Evolutionary conservation across 2,888 invertebrate genomes (phyloP), one percentile per base, ranked within the genome.

Genomic region (Hedychridium roseum): DNA sequence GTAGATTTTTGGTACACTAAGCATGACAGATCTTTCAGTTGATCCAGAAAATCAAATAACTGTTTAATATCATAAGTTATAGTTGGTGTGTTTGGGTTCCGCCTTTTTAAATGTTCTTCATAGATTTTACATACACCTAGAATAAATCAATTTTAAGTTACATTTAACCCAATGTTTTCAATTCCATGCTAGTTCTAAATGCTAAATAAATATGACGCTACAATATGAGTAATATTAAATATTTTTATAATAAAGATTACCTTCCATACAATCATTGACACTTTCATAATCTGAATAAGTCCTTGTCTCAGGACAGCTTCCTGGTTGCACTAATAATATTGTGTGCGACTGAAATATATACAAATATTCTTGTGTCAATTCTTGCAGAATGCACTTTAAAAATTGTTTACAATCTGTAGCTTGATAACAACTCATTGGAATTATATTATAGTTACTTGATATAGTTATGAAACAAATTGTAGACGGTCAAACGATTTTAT

Each of bases 231-330:
- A n/a, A 34, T 49, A 5, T 45, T 37, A 34, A 26, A 15, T 18
- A 30, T n/a, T 28, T 18, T 17, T n/a, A 41, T 31, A n/a, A n/a
- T n/a, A n/a, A n/a, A n/a, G n/a, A 20, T 68, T 80, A 86, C 96
- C 97, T 82, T 98, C 97, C 90, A 98, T 91, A 74, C 97, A 97
- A 72, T 97, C 97, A 71, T 97, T 97, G 5, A 97, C 91, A 51
- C 95, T 94, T 77, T 99, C 98, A 73, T 97, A 99, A 79, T 99
- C 99, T 0, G 95, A 95, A 80, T 97, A 99, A 0, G 98, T 98
- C 57, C 98, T 86, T 0, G 96, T 96, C 80, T 97, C 97, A 14
- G 97, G 95, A 73, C 94, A 90, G 0, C 85, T 84, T 1, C 94
- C 94, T 1, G 97, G 95, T 79, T 99, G 98, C 3, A 99, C 92